Evolutionary conservation across 2,888 invertebrate genomes (phyloP).

Genomic region (Digitonthophagus gazella): DNA sequence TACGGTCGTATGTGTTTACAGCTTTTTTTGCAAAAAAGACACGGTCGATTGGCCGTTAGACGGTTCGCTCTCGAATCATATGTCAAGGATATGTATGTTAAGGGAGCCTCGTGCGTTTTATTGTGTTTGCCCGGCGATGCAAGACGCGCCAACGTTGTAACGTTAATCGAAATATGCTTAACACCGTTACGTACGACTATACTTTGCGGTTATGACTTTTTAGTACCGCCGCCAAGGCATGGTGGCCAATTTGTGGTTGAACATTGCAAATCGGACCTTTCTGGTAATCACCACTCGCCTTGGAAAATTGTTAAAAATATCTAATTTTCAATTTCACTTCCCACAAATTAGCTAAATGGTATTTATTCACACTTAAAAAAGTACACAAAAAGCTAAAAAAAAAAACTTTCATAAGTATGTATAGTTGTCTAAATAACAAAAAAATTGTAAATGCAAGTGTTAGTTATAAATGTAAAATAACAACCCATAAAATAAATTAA

Average conservation of each 20-base stretch:
- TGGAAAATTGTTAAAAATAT: not conserved
- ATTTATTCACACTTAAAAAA: too few species aligned
- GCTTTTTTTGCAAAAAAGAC: not conserved
- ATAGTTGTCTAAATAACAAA: too few species aligned
- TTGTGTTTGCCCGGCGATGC: not conserved
- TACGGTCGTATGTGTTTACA: not conserved
- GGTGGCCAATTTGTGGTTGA: conserved; percentile 10
- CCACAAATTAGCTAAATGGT: not conserved
- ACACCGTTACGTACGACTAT: conserved; percentile 10
- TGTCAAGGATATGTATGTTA: conserved; percentile 9
- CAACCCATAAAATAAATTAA: too few species aligned
- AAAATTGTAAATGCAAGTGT: too few species aligned
- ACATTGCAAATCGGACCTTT: not conserved
- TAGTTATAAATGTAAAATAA: too few species aligned
- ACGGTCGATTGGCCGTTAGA: not conserved
- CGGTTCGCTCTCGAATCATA: not conserved
- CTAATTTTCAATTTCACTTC: not conserved
- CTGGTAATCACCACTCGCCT: not conserved
- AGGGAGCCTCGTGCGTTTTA: not conserved
- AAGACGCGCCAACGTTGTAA: conserved; percentile 1
- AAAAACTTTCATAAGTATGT: too few species aligned
- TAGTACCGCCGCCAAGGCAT: conserved; percentile 4
- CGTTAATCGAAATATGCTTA: conserved; percentile 11
- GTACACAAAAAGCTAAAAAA: too few species aligned
- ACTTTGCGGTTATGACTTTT: conserved; percentile 15